Conservation (phyloP, 2,888 invertebrate species). For the Archips crataeganus region DNA sequence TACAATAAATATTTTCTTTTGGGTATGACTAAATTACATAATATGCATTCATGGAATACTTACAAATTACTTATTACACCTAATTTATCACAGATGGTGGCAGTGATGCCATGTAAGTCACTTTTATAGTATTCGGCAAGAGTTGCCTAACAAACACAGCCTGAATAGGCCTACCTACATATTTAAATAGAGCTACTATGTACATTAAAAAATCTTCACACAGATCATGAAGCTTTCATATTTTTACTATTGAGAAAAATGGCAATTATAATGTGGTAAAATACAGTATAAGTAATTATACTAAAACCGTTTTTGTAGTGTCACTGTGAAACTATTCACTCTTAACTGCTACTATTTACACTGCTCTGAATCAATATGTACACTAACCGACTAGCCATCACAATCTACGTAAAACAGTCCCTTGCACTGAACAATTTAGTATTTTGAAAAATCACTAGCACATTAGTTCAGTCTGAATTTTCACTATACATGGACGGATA, state of each 20-base stretch:
- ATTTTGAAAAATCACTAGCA: conserved; percentile 56
- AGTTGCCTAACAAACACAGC: conserved; percentile 76
- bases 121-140: conserved; percentile 74
- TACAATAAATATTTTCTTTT: conserved; percentile 82
- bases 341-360: conserved; percentile 39
- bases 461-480: conserved; percentile 54
- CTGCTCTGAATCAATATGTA: conserved; percentile 48
- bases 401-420: conserved; percentile 65
- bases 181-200: conserved; percentile 51
- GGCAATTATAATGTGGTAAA: conserved; percentile 49
- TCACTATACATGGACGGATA: conserved; percentile 92
- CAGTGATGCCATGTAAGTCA: conserved; percentile 73
- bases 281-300: conserved; percentile 27
- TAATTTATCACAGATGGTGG: conserved; percentile 84
- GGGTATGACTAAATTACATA: conserved; percentile 73
- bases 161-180: conserved; percentile 68
- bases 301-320: conserved; percentile 49
- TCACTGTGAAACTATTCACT: conserved; percentile 8
- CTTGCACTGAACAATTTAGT: conserved; percentile 47
- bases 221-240: conserved; percentile 35
- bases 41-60: conserved; percentile 72
- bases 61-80: conserved; percentile 68
- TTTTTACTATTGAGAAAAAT: conserved; percentile 46
- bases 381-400: conserved; percentile 80
- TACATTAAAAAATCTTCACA: conserved; percentile 42